Conservation (phyloP, 2,888 invertebrate genomes). For the Eueremaeus valkanovi region DNA sequence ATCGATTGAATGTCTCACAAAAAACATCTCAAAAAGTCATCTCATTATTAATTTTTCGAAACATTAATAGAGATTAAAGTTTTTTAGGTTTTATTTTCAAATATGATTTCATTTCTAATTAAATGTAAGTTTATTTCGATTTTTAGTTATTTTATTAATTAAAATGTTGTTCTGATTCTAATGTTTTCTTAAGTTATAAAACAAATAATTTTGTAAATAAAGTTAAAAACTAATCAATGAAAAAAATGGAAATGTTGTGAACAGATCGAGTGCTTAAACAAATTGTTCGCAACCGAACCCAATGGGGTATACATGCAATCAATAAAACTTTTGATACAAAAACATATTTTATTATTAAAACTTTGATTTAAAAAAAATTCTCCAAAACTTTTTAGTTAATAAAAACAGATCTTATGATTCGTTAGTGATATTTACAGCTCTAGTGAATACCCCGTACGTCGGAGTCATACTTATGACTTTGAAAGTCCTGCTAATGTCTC, state of each 20-base stretch:
- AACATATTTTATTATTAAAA: no score
- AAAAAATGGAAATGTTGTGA: no score
- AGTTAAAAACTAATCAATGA: no score
- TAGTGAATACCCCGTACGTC: conserved; percentile 43
- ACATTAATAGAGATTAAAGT: not conserved
- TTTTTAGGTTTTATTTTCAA: not conserved
- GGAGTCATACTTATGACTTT: conserved; percentile 43
- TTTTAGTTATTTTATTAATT: not conserved
- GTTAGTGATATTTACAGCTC: conserved; percentile 32
- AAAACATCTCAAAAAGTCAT: not conserved
- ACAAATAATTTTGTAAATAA: no score
- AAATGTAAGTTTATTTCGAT: not conserved
- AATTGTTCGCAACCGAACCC: no score
- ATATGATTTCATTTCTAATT: not conserved
- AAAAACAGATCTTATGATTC: not conserved
- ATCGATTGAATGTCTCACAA: not conserved
- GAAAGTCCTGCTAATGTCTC: conserved; percentile 31
- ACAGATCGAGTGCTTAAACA: no score
- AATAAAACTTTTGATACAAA: no score
- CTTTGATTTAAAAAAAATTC: no score
- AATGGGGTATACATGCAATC: no score
- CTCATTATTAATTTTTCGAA: conserved; percentile 13
- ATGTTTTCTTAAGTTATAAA: no score
- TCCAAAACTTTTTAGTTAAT: no score
- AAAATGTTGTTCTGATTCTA: no score